Base-by-base conservation (phyloP, 92 coral and sea anemone genomes). In the Porites rus region DNA sequence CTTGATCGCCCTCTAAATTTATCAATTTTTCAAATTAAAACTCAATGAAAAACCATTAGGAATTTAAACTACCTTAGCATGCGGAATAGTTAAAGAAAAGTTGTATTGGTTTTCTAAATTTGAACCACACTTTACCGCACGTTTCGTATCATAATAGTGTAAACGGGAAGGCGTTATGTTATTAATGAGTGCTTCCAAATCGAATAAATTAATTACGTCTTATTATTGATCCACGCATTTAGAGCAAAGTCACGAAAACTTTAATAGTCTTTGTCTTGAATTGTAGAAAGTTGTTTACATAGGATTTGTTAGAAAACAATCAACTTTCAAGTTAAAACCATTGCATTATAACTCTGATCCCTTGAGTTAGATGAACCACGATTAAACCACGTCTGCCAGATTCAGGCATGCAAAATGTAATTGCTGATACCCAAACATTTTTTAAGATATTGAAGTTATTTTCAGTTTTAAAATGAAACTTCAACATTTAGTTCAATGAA, bases 221-320 rank as follows among this genome's bases (percentile, higher is more conserved):
- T 65, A 62, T 79, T 21, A 62, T 79, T 21, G 74, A 79, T 51
- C 46, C 75, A 24, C 74, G 24, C 84, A 74, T 21, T 51, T 52
- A 13, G 66, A 76, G 67, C 65, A 9, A 66, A 80, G 85, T 80
- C 85, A 80, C 85, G 85, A 68, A 68, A 80, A 24, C 25, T 69
- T 68, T 3, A 68, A 53, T 67, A 38, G 19, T 25, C 69, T 54
- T 80, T 52, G 12, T 65, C 56, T 67, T 68, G 54, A 74, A 54
- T 80, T 19, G 24, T 51, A 51, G 51, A 25, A 24, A 24, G 28
- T 16, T 21, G 18, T 28, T 52, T 54, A 10, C 28, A 53, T 51
- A 52, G 25, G 68, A 3, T 28, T 69, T 53, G 60, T 80, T 80
- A 17, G 67, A 28, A 18, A 81, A 81, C 64, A 56, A 81, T 58